Evolutionary conservation across 2,113 vertebrate species (phyloP).

Genomic region (Polypterus senegalus): DNA sequence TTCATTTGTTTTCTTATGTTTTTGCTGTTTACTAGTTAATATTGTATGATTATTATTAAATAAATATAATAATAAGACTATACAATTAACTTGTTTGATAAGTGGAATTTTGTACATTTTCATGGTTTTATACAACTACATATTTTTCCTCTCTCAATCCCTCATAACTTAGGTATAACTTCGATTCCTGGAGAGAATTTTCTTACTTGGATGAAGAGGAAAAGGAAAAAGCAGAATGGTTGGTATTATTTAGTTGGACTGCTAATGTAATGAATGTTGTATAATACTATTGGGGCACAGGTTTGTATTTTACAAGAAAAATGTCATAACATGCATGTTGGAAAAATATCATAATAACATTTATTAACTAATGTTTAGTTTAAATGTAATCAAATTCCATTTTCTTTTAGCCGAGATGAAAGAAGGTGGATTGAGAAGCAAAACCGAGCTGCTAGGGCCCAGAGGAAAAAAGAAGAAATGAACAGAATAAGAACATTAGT

Average conservation of each 20-base stretch:
- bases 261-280: not conserved
- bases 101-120: no score
- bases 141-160: no score
- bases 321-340: not conserved
- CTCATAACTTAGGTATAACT: slow-evolving; percentile 72
- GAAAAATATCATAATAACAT: no score
- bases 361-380: not conserved
- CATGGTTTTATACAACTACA: no score
- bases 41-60: no score
- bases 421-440: slow-evolving; percentile 97
- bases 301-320: not conserved
- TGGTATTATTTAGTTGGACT: slow-evolving; percentile 19
- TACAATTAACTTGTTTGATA: no score
- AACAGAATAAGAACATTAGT: slow-evolving; percentile 86
- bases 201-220: slow-evolving; percentile 98
- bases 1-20: no score
- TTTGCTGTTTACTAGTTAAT: no score
- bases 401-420: slow-evolving; percentile 75
- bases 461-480: slow-evolving; percentile 98
- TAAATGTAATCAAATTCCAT: slow-evolving; percentile 7
- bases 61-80: no score
- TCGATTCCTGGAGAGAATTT: slow-evolving; percentile 98
- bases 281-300: not conserved
- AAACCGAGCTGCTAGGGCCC: slow-evolving; percentile 80
- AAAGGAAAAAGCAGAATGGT: slow-evolving; percentile 98